Evolutionary conservation across 2,888 invertebrate species (phyloP).

Genomic region (Apodemia duryi): DNA sequence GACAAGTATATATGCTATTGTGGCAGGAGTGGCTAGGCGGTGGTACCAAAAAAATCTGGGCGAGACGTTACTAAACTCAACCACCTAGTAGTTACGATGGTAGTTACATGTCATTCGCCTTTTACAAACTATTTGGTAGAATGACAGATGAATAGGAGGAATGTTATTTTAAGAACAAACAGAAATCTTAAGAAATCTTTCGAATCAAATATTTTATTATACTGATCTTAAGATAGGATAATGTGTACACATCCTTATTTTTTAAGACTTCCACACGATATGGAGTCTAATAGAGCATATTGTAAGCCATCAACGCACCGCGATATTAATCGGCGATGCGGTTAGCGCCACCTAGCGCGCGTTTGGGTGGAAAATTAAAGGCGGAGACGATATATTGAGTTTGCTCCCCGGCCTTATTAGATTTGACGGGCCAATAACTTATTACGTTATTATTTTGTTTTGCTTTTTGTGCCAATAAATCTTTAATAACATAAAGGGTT

Average conservation of each 20-base stretch:
- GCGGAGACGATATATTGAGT: conserved; percentile 27
- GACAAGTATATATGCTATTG: too few relatives aligned
- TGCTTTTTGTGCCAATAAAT: conserved; percentile 12
- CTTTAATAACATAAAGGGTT: background rate
- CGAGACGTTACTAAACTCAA: too few relatives aligned
- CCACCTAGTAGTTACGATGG: too few relatives aligned
- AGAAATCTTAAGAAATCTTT: too few relatives aligned
- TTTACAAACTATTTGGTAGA: too few relatives aligned
- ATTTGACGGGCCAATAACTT: conserved; percentile 12
- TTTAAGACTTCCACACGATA: conserved; percentile 14
- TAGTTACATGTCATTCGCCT: too few relatives aligned
- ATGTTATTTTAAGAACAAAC: too few relatives aligned
- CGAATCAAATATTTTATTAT: too few relatives aligned
- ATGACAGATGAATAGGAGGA: too few relatives aligned
- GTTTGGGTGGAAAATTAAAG: conserved; percentile 32
- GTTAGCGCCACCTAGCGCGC: conserved; percentile 25
- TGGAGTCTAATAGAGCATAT: conserved; percentile 17
- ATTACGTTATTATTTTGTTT: conserved; percentile 9
- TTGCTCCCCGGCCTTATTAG: conserved; percentile 20
- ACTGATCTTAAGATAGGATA: background rate
- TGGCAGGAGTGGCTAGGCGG: too few relatives aligned
- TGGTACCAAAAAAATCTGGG: too few relatives aligned
- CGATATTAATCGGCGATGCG: conserved; percentile 23
- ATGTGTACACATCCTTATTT: background rate
- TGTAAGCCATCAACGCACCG: conserved; percentile 8